Conservation (phyloP, 2,888 invertebrate genomes). For the Melinaea menophilus region DNA sequence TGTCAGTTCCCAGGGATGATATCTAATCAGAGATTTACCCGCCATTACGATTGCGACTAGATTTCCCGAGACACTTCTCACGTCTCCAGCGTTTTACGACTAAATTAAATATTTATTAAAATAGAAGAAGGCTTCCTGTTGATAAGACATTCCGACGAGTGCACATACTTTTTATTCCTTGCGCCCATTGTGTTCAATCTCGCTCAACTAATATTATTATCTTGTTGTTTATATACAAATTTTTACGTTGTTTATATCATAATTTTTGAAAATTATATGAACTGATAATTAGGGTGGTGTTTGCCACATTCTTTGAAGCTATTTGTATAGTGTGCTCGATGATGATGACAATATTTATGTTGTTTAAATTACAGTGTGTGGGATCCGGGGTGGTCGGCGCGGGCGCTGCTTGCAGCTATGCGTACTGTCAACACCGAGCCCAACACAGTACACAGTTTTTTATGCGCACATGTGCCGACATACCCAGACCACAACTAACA, state of each 20-base stretch:
- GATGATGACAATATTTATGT: slow-evolving; percentile 35
- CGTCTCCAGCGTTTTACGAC: slow-evolving; percentile 52
- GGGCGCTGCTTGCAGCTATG: slow-evolving; percentile 63
- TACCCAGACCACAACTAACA: slow-evolving; percentile 64
- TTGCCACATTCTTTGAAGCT: slow-evolving; percentile 12
- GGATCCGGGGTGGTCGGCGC: slow-evolving; percentile 57
- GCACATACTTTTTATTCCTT: slow-evolving; percentile 18
- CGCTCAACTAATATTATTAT: no score
- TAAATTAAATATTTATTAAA: slow-evolving; percentile 73
- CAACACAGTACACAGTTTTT: slow-evolving; percentile 65
- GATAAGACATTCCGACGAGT: slow-evolving; percentile 50
- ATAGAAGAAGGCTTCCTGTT: slow-evolving; percentile 58
- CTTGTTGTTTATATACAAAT: no score
- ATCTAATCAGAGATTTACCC: slow-evolving; percentile 73
- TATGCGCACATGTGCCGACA: slow-evolving; percentile 55
- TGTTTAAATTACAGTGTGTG: slow-evolving; percentile 35
- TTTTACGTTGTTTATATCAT: no score
- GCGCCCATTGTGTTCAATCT: neutral
- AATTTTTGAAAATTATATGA: no score
- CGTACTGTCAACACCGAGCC: slow-evolving; percentile 70
- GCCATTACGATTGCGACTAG: slow-evolving; percentile 60
- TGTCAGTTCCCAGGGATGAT: slow-evolving; percentile 68
- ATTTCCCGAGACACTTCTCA: slow-evolving; percentile 46
- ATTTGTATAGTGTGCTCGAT: slow-evolving; percentile 25
- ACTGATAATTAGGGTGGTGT: slow-evolving; percentile 7